Evolutionary conservation across 1,140 invertebrate species (phyloP), one percentile per base, ranked within the genome.

Genomic region (Drosophila rufa): DNA sequence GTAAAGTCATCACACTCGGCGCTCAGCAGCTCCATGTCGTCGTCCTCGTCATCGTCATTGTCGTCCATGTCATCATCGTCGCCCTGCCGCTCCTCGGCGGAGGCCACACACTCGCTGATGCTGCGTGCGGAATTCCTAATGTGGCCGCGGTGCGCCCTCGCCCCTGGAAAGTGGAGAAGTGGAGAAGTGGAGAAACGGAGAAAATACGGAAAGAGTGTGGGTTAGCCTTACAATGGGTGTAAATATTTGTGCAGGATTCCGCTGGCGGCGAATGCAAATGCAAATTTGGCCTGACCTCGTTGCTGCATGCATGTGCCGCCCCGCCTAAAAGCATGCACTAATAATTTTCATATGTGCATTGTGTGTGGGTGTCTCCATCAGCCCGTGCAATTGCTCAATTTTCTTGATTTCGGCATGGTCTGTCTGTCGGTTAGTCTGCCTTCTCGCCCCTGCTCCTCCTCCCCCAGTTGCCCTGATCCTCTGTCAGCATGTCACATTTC

Each of bases 1-100:
- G 91, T 91, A 79, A 92, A 92, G 79, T 83, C 89, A 83, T 91
- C 87, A 69, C 79, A 92, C 70, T 92, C 87, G 67, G 85, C 91
- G 69, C 76, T 92, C 59, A 82, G 66, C 83, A 83, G 69, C 50
- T 80, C 83, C 75, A 80, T 81, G 56, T 87, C 80, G 70, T 76
- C 79, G 56, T 83, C 19, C 19, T 22, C 22, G 22, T 25, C 22
- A 25, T 25, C 76, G n/a, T 78, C 75, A 48, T 80, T 70, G 4
- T 67, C 80, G 40, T 75, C 59, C 7, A 60, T 70, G 30, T 56
- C 69, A 36, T 56, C 58, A 42, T 80, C 53, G 22, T 46, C 43
- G 38, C 50, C 38, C 40, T 33, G 30, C 42, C 50, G 48, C 38
- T 76, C 71, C 50, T 81, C 87, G 25, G 74, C 79, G 56, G 74